Conservation (phyloP, 2,113 vertebrate species). For the Fulmarus glacialis region DNA sequence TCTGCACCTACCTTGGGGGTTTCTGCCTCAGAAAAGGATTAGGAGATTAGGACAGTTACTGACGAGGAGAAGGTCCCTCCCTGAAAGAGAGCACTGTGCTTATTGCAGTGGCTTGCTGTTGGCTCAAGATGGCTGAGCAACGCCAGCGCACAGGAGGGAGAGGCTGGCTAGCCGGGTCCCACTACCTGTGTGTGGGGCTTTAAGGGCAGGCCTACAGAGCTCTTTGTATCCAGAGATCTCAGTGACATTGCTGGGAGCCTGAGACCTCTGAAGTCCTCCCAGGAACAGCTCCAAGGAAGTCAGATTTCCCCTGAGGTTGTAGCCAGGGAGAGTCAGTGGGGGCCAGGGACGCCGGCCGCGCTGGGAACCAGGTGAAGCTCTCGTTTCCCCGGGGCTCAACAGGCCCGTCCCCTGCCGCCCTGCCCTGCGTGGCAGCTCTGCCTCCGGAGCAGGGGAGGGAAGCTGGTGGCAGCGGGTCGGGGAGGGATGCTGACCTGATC, state of each 20-base stretch:
- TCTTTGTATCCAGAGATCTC: not conserved
- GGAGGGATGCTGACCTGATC: not conserved
- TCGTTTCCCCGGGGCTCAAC: fast-evolving
- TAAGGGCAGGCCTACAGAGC: not conserved
- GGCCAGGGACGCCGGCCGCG: not conserved
- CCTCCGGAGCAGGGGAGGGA: not conserved
- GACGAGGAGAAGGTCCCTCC: not conserved
- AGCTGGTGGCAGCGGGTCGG: not conserved
- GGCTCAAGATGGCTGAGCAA: not conserved
- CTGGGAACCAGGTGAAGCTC: fast-evolving
- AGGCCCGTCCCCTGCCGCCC: not conserved
- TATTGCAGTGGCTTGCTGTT: not conserved
- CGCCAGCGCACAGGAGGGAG: not conserved
- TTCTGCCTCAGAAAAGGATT: not conserved
- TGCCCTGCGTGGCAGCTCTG: not conserved
- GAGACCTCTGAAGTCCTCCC: not conserved
- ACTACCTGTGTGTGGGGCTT: fast-evolving
- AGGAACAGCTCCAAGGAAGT: not conserved
- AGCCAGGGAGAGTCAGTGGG: not conserved
- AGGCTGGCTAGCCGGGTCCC: not conserved
- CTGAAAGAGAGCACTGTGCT: not conserved
- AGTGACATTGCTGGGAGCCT: not conserved
- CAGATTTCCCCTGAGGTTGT: not conserved
- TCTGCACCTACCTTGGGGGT: not conserved
- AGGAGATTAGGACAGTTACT: not conserved